Evolutionary conservation across 2,888 invertebrate genomes (phyloP), one percentile per base, ranked within the genome.

Genomic region (Drosophila kanekoi): DNA sequence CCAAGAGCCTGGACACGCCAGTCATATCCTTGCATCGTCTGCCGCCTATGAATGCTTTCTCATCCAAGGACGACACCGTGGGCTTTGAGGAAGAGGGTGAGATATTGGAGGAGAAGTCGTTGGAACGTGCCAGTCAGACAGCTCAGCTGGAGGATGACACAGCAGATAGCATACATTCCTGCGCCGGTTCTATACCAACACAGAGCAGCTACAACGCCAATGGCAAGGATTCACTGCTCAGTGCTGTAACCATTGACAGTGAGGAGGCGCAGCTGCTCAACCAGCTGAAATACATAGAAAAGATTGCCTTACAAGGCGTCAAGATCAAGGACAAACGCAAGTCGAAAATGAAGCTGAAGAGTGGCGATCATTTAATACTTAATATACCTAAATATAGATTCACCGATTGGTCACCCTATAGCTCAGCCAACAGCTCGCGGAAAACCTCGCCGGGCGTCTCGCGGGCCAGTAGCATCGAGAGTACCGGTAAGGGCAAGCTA

Each of bases 21-120:
- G 95, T 97, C 20, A 96, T 97, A 86, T 95, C 96, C 18, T 92
- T 97, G 33, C 96, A 95, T 91, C 94, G 95, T 85, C 92, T 97
- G 43, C 97, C 97, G 14, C 95, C 96, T 8, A 95, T 96, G 91
- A 96, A 97, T 92, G 96, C 97, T 0, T 97, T 97, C 91, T 97
- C 97, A 2, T 96, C 97, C 23, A 97, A 97, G 92, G 97, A 97
- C 90, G 97, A 97, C 90, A 97, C 97, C 0, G 95, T 97, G 0
- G 97, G 95, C 81, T 94, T 94, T 65, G 96, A 96, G 75, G 95
- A 95, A 90, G 94, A 94, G 91, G 94, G 94, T 0, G 94, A 94
- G 81, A 93, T 94, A 71, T 91, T 94, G 2, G 94, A 94, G 90
- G 94, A 94, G 68, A 95, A 95, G 85, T 92, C 94, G 0, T 88